Evolutionary conservation across 2,888 invertebrate species (phyloP), one percentile per base, ranked within the genome.

Genomic region (Tetramorium bicarinatum): DNA sequence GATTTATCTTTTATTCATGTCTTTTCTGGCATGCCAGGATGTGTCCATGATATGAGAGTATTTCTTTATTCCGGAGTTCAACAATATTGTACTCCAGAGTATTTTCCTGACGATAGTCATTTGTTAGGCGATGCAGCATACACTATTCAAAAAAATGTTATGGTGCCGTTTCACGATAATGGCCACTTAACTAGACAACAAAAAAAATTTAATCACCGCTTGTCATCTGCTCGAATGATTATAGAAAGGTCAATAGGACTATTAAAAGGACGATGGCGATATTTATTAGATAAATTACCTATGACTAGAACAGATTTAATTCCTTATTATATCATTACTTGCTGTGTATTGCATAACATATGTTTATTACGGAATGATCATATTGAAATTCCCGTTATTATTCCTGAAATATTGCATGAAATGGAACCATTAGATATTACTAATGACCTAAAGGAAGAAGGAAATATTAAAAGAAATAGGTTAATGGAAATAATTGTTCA

Each of bases 261-360:
- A 47, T 47, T 74, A 29, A 74, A 74, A 47, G 61, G 59, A 47
- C 44, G 61, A 71, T 71, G 71, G 54, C 54, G 54, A n/a, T 74
- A 74, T 61, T 77, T 84, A 80, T 54, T 84, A 34, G 62, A 84
- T 38, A 62, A 76, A 52, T 76, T 84, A 3, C 67, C 44, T 54
- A 84, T 85, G 77, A 77, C 62, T 18, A 67, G 71, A 41, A 74
- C 71, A 52, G 62, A 82, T 56, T 69, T 83, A 79, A 69, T 77
- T 52, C 76, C 83, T 21, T 29, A n/a, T n/a, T 67, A 83, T 25
- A 77, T 85, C 18, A 38, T 84, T 34, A 61, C 34, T 61, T 61
- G 59, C 34, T 61, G 29, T 3, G 7, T 34, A 18, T 34, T 61
- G 13, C 77, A 85, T 54, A 85, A 85, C 11, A 64, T 85, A 18